phyloP scores from a whole-genome alignment of 2,888 invertebrate species.

The Andrena camellia region DNA sequence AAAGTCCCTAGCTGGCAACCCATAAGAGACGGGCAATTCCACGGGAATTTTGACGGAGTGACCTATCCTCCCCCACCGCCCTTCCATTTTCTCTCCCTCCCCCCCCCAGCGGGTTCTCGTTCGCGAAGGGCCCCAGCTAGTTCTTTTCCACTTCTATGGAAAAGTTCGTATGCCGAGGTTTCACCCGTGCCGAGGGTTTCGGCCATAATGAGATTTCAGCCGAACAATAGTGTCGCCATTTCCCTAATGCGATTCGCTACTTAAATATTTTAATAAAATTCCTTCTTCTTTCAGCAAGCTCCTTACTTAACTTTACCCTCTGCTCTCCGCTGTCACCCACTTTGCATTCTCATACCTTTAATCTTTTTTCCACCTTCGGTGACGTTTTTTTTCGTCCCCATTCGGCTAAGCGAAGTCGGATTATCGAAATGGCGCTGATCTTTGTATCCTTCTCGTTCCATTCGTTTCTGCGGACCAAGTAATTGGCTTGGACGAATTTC shows the following conservation, averaged over 20 bases:
- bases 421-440: slow-evolving; percentile 58
- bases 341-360: slow-evolving; percentile 64
- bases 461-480: background rate
- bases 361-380: slow-evolving; percentile 45
- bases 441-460: slow-evolving; percentile 36
- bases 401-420: slow-evolving; percentile 61
- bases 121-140: slow-evolving; percentile 31
- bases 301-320: slow-evolving; percentile 69
- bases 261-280: slow-evolving; percentile 82
- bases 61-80: background rate
- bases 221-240: slow-evolving; percentile 79
- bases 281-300: slow-evolving; percentile 64
- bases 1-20: slow-evolving; percentile 32
- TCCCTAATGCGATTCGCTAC: slow-evolving; percentile 80
- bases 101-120: too few relatives aligned
- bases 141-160: slow-evolving; percentile 62
- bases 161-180: slow-evolving; percentile 73
- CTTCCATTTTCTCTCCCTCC: background rate
- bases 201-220: slow-evolving; percentile 77
- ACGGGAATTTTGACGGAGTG: slow-evolving; percentile 59
- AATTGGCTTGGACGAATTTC: background rate
- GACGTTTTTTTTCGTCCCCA: slow-evolving; percentile 42
- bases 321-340: slow-evolving; percentile 45
- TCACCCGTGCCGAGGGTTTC: slow-evolving; percentile 59
- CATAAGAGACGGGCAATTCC: slow-evolving; percentile 46